phyloP scores from a whole-genome alignment of 2,888 invertebrate species.

The Pasiphila rectangulata region DNA sequence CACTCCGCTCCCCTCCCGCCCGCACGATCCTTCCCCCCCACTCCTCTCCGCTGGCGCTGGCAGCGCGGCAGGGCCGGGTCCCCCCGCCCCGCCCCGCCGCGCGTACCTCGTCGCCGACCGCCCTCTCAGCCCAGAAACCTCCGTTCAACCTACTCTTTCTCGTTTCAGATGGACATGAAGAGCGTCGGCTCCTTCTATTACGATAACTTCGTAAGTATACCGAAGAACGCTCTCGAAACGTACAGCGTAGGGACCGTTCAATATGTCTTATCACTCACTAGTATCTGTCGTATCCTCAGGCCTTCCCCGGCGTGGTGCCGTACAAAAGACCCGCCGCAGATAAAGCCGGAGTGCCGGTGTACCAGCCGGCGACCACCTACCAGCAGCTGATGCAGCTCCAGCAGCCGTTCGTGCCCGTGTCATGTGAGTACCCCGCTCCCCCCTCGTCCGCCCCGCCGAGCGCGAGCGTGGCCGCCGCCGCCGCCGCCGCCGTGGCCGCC shows the following conservation, averaged over 20 bases:
- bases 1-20: constrained; percentile 62
- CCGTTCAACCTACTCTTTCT: constrained; percentile 74
- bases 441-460: constrained; percentile 83
- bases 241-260: constrained; percentile 17
- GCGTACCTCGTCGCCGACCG: constrained; percentile 57
- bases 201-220: constrained; percentile 95
- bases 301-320: constrained; percentile 97
- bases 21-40: constrained; percentile 54
- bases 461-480: constrained; percentile 51
- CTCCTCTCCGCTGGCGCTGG: constrained; percentile 49
- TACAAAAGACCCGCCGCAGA: constrained; percentile 98
- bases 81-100: constrained; percentile 49
- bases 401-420: constrained; percentile 98
- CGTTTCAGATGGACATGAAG: constrained; percentile 97
- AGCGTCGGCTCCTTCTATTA: constrained; percentile 97
- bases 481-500: constrained; percentile 39
- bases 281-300: constrained; percentile 77
- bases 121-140: constrained; percentile 43
- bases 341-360: constrained; percentile 97
- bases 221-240: constrained; percentile 11
- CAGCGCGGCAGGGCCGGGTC: constrained; percentile 48
- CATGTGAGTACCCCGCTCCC: constrained; percentile 97
- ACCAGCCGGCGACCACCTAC: constrained; percentile 95
- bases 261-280: constrained; percentile 22
- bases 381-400: constrained; percentile 97